A percentile compares a stretch with the other conserved stretches of the same genome.
Evolutionary conservation across 1,140 invertebrate genomes (phyloP).

Genomic region (Campodea augens): DNA sequence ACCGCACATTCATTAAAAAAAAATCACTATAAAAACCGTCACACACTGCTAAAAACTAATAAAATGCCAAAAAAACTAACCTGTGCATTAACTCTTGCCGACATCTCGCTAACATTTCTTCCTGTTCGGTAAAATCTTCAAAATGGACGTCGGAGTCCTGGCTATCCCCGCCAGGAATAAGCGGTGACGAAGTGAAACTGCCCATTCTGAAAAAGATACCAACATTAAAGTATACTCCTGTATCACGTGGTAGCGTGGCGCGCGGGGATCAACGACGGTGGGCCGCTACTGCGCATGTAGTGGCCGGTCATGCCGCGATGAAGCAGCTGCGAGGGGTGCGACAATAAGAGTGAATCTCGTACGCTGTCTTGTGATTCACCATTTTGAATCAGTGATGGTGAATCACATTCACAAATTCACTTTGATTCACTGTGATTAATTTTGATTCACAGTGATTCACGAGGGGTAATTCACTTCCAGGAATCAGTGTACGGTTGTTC

Average conservation of each 20-base stretch:
- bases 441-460: too few species aligned
- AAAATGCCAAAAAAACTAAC: constrained; percentile 23
- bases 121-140: constrained; percentile 26
- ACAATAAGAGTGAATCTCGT: too few species aligned
- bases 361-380: too few species aligned
- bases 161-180: constrained; percentile 39
- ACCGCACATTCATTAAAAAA: background rate
- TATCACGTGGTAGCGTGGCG: background rate
- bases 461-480: too few species aligned
- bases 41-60: background rate
- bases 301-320: too few species aligned
- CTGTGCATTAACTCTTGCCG: constrained; percentile 23
- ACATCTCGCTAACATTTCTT: constrained; percentile 32
- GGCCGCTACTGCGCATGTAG: too few species aligned
- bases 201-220: constrained; percentile 40
- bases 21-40: background rate
- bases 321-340: too few species aligned
- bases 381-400: too few species aligned
- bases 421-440: too few species aligned
- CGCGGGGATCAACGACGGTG: too few species aligned
- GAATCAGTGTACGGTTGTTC: too few species aligned
- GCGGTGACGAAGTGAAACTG: constrained; percentile 45
- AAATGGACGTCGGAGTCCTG: constrained; percentile 38
- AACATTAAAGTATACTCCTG: constrained; percentile 11
- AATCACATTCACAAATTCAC: too few species aligned